Evolutionary conservation across 2,888 invertebrate genomes (phyloP), one percentile per base, ranked within the genome.

Genomic region (Alentia gelatinosa): DNA sequence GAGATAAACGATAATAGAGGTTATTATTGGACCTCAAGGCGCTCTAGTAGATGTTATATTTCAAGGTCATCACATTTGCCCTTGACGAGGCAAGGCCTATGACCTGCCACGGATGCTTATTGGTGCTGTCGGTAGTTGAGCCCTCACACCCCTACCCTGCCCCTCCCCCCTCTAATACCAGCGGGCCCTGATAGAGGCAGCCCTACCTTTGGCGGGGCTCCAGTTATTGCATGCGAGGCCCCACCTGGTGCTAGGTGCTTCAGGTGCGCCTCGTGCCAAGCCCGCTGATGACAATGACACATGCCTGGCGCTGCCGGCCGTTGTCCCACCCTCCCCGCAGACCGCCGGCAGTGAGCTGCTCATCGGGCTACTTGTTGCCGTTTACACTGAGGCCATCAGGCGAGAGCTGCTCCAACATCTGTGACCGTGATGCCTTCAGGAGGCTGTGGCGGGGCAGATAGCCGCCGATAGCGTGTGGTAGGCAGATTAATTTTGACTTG

Each of bases 401-500:
- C 37, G 39, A 15, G 79, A 79, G 37, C 37, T 15, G 79, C 79
- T 1, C 37, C 37, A 35, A 19, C 79, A 79, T 39, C 37, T 79
- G 79, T 79, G 79, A 79, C 35, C 39, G 79, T 79, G 79, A 79
- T 19, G 39, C 79, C 19, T 35, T 79, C 74, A 26, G 12, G 74
- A 33, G 74, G 26, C 74, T 15, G 74, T n/a, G 30, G 26, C 30
- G 30, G 37, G 37, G 79, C 39, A 15, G 79, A 39, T 26, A 79
- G 79, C 15, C 37, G 15, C 79, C 35, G 79, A 74, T 79, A 15
- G 79, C 79, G 79, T 79, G 79, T 39, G 35, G 15, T 39, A 9
- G 15, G 23, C 9, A 26, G 79, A 79, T 79, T 37, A 79, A 79
- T 79, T 79, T 39, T 79, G 79, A 79, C 79, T 79, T n/a, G 79